These are phyloP conservation scores for Numenius arquata DNA, from an alignment of 2,113 vertebrate species.

Conservation along the genomic window DNA sequence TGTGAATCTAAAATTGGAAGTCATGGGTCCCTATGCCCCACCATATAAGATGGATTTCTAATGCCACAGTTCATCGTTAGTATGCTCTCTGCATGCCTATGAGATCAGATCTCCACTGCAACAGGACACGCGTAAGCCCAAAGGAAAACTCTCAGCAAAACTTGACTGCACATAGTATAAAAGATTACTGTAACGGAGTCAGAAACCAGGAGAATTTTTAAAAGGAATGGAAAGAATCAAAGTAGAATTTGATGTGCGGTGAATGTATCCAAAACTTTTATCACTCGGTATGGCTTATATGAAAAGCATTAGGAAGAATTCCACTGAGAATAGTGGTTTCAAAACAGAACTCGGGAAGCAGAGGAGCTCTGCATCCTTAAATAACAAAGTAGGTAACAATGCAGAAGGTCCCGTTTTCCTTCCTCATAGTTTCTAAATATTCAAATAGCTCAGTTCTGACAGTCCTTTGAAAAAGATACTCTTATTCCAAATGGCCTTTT, in stretches of 20 bases:
- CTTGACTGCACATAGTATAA: background rate
- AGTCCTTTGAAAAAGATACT: background rate
- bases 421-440: background rate
- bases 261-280: background rate
- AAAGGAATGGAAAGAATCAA: background rate
- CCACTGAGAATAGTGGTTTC: background rate
- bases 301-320: background rate
- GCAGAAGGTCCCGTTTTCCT: background rate
- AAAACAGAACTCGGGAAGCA: background rate
- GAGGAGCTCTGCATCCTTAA: background rate
- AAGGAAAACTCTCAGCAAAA: background rate
- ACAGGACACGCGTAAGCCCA: background rate
- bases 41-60: background rate
- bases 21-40: background rate
- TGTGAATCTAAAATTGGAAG: background rate
- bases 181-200: background rate
- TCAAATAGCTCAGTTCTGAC: background rate
- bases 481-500: background rate
- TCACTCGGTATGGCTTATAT: accelerated
- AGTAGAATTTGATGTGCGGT: background rate
- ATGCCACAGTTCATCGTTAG: background rate
- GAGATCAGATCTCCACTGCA: background rate
- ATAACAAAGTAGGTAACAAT: background rate
- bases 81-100: background rate
- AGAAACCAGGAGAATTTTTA: background rate